phyloP scores from a whole-genome alignment of 2,888 invertebrate species.

The Kryphioiulus occultus region DNA sequence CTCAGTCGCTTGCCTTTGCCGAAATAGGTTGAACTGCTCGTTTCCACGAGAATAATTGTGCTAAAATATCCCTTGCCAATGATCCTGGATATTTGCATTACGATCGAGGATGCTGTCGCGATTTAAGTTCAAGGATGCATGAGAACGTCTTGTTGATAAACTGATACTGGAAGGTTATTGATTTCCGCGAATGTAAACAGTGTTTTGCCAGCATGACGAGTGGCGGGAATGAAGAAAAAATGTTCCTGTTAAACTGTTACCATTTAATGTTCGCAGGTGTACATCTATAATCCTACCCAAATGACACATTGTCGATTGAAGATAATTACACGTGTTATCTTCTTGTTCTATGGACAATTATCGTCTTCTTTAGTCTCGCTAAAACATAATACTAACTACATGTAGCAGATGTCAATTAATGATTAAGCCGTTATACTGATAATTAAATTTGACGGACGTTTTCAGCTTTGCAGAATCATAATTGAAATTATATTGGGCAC shows the following conservation, averaged over 20 bases:
- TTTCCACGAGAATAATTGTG: too few relatives aligned
- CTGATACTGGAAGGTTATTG: constrained; percentile 14
- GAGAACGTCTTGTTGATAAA: neutral
- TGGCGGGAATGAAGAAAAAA: too few relatives aligned
- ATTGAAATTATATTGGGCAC: neutral
- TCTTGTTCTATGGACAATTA: too few relatives aligned
- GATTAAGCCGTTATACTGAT: neutral
- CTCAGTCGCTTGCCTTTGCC: too few relatives aligned
- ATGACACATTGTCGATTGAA: too few relatives aligned
- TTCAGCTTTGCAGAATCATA: neutral
- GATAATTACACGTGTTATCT: too few relatives aligned
- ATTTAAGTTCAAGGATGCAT: constrained; percentile 23
- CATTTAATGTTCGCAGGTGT: too few relatives aligned
- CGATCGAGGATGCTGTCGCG: neutral
- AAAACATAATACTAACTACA: neutral
- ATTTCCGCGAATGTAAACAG: neutral
- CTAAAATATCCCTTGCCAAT: too few relatives aligned
- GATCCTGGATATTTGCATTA: neutral
- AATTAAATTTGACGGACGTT: neutral
- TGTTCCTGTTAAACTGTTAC: too few relatives aligned
- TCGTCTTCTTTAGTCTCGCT: neutral
- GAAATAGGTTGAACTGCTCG: too few relatives aligned
- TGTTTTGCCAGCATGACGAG: neutral
- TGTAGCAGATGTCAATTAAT: neutral
- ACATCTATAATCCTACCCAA: too few relatives aligned